A percentile compares a stretch with the other conserved stretches of the same genome.
Conservation (phyloP, 2,797 vertebrate genomes). For the Carduelis carduelis region DNA sequence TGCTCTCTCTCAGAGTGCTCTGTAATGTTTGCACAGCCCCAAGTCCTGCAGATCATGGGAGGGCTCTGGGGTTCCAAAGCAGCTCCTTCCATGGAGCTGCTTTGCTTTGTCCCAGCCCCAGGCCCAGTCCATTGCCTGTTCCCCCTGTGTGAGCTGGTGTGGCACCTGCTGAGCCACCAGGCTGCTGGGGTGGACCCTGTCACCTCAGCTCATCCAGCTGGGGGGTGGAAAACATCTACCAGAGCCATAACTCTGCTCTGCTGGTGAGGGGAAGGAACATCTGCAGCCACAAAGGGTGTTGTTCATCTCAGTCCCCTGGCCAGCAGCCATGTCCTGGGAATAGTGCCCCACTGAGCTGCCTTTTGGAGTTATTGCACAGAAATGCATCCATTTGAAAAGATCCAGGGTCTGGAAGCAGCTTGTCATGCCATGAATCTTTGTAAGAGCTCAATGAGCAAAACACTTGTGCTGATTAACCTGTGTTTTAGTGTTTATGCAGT, state of each 20-base stretch:
- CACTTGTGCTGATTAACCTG: slow-evolving; percentile 32
- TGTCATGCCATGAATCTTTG: background rate
- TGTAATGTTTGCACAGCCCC: background rate
- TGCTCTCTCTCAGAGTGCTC: background rate
- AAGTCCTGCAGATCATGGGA: background rate
- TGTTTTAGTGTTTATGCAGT: background rate
- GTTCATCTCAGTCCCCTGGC: slow-evolving; percentile 8
- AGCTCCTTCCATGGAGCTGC: background rate
- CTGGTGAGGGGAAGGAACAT: background rate
- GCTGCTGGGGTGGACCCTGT: background rate
- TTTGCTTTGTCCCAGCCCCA: background rate
- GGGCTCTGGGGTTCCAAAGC: background rate
- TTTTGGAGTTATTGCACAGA: background rate
- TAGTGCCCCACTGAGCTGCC: slow-evolving; percentile 37
- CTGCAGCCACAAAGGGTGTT: background rate
- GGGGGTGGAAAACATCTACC: background rate
- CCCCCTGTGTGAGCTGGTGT: background rate
- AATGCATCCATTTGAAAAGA: slow-evolving; percentile 25
- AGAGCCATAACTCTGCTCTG: background rate
- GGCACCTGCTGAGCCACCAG: background rate
- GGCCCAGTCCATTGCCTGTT: background rate
- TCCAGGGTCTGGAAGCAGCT: background rate
- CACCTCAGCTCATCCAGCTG: background rate
- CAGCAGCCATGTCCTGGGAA: slow-evolving; percentile 22
- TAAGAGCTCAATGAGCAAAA: background rate